phyloP scores from a whole-genome alignment of 2,888 invertebrate genomes.

The Pandemis cinnamomeana region DNA sequence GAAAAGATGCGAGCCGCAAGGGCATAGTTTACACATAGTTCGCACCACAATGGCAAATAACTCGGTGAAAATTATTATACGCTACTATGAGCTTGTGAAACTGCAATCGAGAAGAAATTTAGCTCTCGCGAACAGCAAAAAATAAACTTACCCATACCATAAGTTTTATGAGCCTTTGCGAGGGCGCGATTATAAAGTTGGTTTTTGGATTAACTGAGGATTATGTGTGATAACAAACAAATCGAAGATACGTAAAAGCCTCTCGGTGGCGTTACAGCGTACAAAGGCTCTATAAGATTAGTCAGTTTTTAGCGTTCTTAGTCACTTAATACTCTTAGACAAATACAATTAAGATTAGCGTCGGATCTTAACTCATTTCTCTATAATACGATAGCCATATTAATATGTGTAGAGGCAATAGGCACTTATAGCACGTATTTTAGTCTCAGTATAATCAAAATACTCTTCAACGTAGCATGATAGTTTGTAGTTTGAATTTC shows the following conservation, averaged over 20 bases:
- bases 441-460: slow-evolving; percentile 27
- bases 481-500: slow-evolving; percentile 67
- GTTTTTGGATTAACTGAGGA: background rate
- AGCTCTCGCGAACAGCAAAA: background rate
- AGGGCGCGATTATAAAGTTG: background rate
- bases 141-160: background rate
- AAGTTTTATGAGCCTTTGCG: background rate
- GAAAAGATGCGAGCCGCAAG: slow-evolving; percentile 56
- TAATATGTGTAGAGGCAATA: slow-evolving; percentile 30
- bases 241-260: slow-evolving; percentile 3
- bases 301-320: slow-evolving; percentile 19
- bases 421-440: slow-evolving; percentile 27
- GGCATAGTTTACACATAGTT: slow-evolving; percentile 67
- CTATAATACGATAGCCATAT: slow-evolving; percentile 25
- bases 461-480: slow-evolving; percentile 25
- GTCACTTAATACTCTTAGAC: slow-evolving; percentile 22
- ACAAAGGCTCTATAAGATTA: slow-evolving; percentile 8
- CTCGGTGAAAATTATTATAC: slow-evolving; percentile 53
- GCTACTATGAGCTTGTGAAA: slow-evolving; percentile 50
- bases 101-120: slow-evolving; percentile 46
- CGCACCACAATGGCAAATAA: slow-evolving; percentile 58
- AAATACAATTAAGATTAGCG: slow-evolving; percentile 21
- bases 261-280: background rate
- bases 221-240: slow-evolving; percentile 12
- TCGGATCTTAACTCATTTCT: slow-evolving; percentile 32